A percentile compares a stretch with the other conserved stretches of the same genome.
phyloP scores from a whole-genome alignment of 2,113 vertebrate species.

The cattle (Bos taurus) region ARS-UCD2.0 NC_037329.1:25263501-25264000 shows the following conservation, averaged over 20 bases:
- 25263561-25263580: background rate
- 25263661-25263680: background rate
- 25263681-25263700: background rate
- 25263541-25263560: background rate
- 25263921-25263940: conserved; percentile 3
- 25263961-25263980: background rate
- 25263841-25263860: background rate
- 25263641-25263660: background rate
- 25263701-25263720: background rate
- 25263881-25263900: background rate
- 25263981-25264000: background rate
- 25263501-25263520: background rate
- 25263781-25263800: background rate
- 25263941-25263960: background rate
- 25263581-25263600: background rate
- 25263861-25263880: background rate
- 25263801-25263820: background rate
- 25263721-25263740: background rate
- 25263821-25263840: background rate
- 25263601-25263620: background rate
- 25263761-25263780: background rate
- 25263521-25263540: background rate
- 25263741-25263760: background rate
- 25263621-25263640: background rate
- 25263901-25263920: background rate